phyloP scores from a whole-genome alignment of 1,140 invertebrate species.

The Drosophila punjabiensis region DNA sequence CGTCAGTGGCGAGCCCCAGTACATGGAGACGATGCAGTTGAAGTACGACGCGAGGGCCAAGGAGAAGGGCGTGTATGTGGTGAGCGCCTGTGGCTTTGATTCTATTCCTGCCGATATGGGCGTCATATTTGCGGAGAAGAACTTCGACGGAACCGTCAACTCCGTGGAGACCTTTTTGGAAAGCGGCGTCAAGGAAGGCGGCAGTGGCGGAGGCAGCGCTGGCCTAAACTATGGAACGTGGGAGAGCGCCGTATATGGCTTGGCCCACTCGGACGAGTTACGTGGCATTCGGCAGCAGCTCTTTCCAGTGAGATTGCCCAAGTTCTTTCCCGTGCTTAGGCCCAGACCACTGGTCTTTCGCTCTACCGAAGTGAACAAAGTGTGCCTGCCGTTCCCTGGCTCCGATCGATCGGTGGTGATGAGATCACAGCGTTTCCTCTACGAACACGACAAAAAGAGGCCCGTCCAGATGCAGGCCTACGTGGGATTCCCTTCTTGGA shows the following conservation, averaged over 20 bases:
- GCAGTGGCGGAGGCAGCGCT: conserved; percentile 50
- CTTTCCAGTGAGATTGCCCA: conserved; percentile 88
- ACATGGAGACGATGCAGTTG: conserved; percentile 94
- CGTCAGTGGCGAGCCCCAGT: conserved; percentile 97
- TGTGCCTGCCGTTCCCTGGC: conserved; percentile 91
- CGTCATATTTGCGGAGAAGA: conserved; percentile 89
- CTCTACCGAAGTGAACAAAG: conserved; percentile 86
- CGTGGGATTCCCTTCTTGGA: conserved; percentile 85
- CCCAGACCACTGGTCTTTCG: conserved; percentile 87
- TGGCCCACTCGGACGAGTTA: conserved; percentile 89
- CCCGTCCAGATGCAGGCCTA: conserved; percentile 91
- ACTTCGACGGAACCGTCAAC: conserved; percentile 92
- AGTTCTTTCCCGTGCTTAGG: conserved; percentile 88
- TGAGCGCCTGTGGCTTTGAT: conserved; percentile 97
- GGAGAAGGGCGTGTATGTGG: conserved; percentile 92
- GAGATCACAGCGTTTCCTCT: conserved; percentile 91
- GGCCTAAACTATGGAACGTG: conserved; percentile 92
- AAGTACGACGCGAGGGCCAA: conserved; percentile 92
- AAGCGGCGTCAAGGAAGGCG: conserved; percentile 71
- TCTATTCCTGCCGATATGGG: conserved; percentile 95
- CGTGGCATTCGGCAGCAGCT: conserved; percentile 88
- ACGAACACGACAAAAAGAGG: conserved; percentile 88
- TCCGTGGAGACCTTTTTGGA: conserved; percentile 91
- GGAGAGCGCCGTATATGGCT: conserved; percentile 92
- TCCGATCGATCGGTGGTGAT: conserved; percentile 92